phyloP scores from a whole-genome alignment of 2,888 invertebrate genomes.

The Epicampocera succincta region DNA sequence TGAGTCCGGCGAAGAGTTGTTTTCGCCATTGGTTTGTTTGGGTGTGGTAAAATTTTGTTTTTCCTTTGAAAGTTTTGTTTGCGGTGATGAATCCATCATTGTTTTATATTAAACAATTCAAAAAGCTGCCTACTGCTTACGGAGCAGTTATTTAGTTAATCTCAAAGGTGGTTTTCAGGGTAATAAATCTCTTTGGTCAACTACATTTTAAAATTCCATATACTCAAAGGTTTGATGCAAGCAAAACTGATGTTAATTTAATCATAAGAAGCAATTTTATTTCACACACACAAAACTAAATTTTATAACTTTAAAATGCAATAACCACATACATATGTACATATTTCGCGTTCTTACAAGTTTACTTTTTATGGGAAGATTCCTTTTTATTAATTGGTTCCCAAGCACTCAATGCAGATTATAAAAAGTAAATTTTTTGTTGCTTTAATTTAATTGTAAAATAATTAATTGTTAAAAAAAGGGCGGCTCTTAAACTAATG shows the following conservation, averaged over 20 bases:
- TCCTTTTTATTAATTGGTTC: too few species aligned
- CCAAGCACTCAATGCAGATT: too few species aligned
- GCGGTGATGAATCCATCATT: slow-evolving; percentile 67
- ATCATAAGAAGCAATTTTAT: neutral
- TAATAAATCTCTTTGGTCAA: slow-evolving; percentile 77
- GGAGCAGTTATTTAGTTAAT: slow-evolving; percentile 46
- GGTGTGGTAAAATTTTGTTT: slow-evolving; percentile 53
- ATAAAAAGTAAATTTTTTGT: neutral
- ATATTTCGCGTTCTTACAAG: too few species aligned
- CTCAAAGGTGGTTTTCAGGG: slow-evolving; percentile 69
- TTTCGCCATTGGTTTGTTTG: slow-evolving; percentile 34
- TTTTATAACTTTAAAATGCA: slow-evolving; percentile 6
- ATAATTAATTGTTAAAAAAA: neutral
- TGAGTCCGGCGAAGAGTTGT: slow-evolving; percentile 37
- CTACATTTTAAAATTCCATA: slow-evolving; percentile 30
- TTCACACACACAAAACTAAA: neutral
- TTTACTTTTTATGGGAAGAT: too few species aligned
- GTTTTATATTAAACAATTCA: slow-evolving; percentile 37
- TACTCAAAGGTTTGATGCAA: neutral
- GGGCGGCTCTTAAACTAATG: slow-evolving; percentile 39
- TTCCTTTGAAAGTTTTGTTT: slow-evolving; percentile 50
- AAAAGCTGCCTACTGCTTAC: slow-evolving; percentile 43
- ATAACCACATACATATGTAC: neutral
- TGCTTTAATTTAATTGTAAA: neutral
- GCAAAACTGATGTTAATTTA: neutral